Evolutionary conservation across 92 coral and sea anemone genomes (phyloP).

Genomic region (Pocillopora meandrina): DNA sequence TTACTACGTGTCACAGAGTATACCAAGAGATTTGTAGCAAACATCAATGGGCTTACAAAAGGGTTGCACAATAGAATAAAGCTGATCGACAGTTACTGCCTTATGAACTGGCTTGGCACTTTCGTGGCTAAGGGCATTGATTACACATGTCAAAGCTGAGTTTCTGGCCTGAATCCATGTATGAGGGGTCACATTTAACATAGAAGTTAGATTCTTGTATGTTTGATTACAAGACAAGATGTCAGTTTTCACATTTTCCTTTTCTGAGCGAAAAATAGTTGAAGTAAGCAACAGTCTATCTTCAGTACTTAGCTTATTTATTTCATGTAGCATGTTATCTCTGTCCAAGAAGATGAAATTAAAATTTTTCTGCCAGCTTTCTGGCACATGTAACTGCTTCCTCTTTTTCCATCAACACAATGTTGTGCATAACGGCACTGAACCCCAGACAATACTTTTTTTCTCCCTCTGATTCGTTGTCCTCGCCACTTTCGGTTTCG

Average conservation of each 20-base stretch:
- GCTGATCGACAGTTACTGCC: conserved; percentile 14
- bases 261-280: conserved; percentile 16
- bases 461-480: neutral
- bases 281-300: conserved; percentile 19
- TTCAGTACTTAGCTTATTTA: conserved; percentile 17
- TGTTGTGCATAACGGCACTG: conserved; percentile 11
- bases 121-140: conserved; percentile 13
- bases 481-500: conserved; percentile 14
- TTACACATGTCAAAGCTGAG: neutral
- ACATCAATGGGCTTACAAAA: conserved; percentile 3
- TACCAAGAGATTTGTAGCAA: conserved; percentile 32
- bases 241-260: conserved; percentile 12
- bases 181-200: conserved; percentile 18
- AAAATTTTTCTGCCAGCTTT: conserved; percentile 1
- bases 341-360: conserved; percentile 17
- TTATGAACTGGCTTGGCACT: conserved; percentile 1
- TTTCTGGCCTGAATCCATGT: conserved; percentile 15
- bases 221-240: conserved; percentile 24
- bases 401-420: conserved; percentile 12
- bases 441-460: conserved; percentile 1
- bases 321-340: neutral
- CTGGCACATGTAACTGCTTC: conserved; percentile 12
- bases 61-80: conserved; percentile 16
- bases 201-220: conserved; percentile 10
- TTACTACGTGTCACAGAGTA: conserved; percentile 42